A percentile compares a stretch with the other conserved stretches of the same genome.
Evolutionary conservation across 1,140 invertebrate genomes (phyloP).

Genomic region (Drosophila busckii): DNA sequence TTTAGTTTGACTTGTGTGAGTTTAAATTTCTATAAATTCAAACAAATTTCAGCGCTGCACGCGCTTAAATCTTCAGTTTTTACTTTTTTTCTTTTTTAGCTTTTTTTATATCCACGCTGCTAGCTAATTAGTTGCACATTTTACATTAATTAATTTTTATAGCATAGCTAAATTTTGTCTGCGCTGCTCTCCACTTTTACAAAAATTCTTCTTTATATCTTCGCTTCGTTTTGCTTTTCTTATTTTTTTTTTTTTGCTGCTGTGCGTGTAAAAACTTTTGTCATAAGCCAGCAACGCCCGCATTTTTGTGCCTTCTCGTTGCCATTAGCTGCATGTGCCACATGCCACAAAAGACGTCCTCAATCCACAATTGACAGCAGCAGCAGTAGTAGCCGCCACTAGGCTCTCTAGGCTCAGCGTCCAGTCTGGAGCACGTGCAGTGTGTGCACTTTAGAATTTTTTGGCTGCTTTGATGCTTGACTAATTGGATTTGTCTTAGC

Average conservation of each 20-base stretch:
- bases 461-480: constrained; percentile 55
- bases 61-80: too few relatives aligned
- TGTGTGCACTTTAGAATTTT: constrained; percentile 33
- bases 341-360: constrained; percentile 21
- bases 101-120: too few relatives aligned
- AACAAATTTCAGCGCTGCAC: too few relatives aligned
- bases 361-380: neutral
- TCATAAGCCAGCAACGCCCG: constrained; percentile 40
- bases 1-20: too few relatives aligned
- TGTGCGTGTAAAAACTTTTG: constrained; percentile 25
- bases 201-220: neutral
- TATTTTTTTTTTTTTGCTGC: too few relatives aligned
- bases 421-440: too few relatives aligned
- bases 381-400: neutral
- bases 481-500: constrained; percentile 68
- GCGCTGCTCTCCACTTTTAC: neutral
- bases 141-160: constrained; percentile 75
- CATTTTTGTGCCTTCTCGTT: constrained; percentile 15
- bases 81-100: too few relatives aligned
- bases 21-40: too few relatives aligned
- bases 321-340: constrained; percentile 58
- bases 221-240: constrained; percentile 26
- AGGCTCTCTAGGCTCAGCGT: neutral
- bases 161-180: constrained; percentile 40
- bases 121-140: constrained; percentile 71